These are phyloP conservation scores for Stegostoma tigrinum DNA, from an alignment of 2,113 vertebrate species.

Conservation along the genomic window DNA sequence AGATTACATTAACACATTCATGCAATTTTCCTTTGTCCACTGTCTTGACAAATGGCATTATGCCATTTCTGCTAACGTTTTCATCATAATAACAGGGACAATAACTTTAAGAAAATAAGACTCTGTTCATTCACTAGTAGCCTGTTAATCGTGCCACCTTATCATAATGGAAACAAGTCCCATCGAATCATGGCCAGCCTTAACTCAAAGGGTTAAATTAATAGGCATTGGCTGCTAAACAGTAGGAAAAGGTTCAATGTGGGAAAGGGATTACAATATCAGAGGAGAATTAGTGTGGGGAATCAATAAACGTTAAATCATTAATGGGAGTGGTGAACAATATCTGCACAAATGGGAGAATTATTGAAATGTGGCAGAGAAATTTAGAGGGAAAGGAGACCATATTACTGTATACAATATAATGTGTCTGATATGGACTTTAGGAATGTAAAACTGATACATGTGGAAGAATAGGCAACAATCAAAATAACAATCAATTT, in stretches of 20 bases:
- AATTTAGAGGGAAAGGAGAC: neutral
- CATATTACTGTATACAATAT: neutral
- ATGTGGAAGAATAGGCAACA: neutral
- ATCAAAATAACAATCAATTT: neutral
- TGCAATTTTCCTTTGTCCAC: neutral
- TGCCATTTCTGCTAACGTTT: neutral
- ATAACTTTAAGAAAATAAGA: neutral
- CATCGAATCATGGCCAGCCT: neutral
- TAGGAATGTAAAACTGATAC: neutral
- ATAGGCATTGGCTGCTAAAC: no score
- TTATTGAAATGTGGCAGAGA: neutral
- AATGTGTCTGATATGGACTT: neutral
- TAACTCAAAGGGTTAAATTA: neutral
- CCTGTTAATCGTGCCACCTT: neutral
- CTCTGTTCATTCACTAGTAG: neutral
- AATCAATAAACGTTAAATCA: neutral
- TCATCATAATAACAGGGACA: neutral
- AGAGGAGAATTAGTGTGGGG: neutral
- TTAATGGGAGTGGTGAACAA: neutral
- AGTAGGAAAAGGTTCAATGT: neutral
- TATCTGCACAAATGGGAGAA: neutral
- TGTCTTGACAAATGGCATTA: neutral
- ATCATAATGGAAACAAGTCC: neutral
- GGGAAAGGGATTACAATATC: neutral
- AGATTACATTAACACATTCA: neutral